Base-by-base conservation (phyloP, 2,888 invertebrate species). In the Smittia sp. region DNA sequence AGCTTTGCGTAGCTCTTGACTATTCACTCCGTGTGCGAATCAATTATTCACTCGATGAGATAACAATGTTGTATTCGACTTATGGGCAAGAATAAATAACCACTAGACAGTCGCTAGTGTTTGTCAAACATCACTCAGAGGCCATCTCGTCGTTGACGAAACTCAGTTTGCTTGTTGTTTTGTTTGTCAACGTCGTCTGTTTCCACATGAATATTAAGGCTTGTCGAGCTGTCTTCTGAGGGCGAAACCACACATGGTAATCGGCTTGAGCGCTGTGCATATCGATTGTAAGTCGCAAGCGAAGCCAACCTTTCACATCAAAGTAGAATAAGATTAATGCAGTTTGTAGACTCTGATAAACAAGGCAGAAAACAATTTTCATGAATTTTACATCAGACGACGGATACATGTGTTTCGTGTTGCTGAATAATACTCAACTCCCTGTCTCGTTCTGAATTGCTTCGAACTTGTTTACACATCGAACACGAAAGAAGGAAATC, bases 191-290 rank as follows among this genome's bases (percentile, higher is more conserved):
- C 3, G 58, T 18, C 9, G 2, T 13, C 20, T 58, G 13, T 22
- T 1, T 22, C 20, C 68, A 38, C 68, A 68, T 68, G 68, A 68
- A 68, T 68, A 68, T 68, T 68, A 46, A 46, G 66, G 66, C 38
- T 67, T n/a, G 46, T 13, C 46, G n/a, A 46, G 46, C 46, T 13
- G 4, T 46, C 46, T 46, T 22, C 9, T 9, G 6, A 38, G 38
- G 38, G 15, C 52, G 15, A 52, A 11, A 22, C 18, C 58, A 22
- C 58, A 58, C 22, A 58, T 58, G 58, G 4, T 58, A 58, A 58
- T 58, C 58, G 15, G 15, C 46, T 46, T 15, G 3, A 22, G 58
- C 11, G 4, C 22, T 11, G 4, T 46, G 46, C 46, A 46, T 6
- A 46, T 46, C 46, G 11, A 46, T 46, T 46, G 46, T 3, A 46